Base-by-base conservation (phyloP, 2,797 vertebrate genomes). In the Acanthornis magna region DNA sequence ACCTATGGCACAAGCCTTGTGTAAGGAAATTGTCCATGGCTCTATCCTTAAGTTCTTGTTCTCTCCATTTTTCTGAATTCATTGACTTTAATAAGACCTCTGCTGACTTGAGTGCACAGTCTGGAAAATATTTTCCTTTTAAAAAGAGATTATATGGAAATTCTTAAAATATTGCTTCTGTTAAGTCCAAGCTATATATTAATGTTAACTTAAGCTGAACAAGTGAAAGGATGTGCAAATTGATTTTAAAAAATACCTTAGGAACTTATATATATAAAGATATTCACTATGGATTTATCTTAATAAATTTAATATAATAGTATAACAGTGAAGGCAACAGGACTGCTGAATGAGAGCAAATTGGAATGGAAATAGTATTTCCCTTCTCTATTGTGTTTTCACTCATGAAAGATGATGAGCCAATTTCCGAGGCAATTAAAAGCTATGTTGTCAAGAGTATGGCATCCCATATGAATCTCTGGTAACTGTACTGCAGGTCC, bases 391-490 rank as follows among this genome's bases (percentile, higher is more conserved):
- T 89, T 89, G 75, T 79, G 71, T 88, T 80, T 93, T 75, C 45
- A 53, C 17, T 74, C 71, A 53, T 67, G 87, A 77, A 95, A 89
- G 85, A 85, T 61, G 58, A 83, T 81, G 47, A 91, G 61, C 72
- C 93, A 91, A 53, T 68, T 91, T 95, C 80, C 0, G 0, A 88
- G 55, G 77, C 91, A 95, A 95, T 96, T 96, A 94, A 85, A 93
- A 88, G 7, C 77, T 91, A 21, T 1, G 51, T 95, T 96, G 93
- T 93, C 85, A 96, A 90, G 94, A 94, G 72, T 76, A 76, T 94
- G 95, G 94, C 80, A 93, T 96, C 77, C 76, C 85, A 47, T 90
- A 81, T 84, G 83, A 55, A 88, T 90, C 72, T 93, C 83, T 93
- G 82, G 50, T 88, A 75, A 75, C 50, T 66, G 50, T 60, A 27